Base-by-base conservation (phyloP, 2,888 invertebrate species). In the Sicus ferrugineus region DNA sequence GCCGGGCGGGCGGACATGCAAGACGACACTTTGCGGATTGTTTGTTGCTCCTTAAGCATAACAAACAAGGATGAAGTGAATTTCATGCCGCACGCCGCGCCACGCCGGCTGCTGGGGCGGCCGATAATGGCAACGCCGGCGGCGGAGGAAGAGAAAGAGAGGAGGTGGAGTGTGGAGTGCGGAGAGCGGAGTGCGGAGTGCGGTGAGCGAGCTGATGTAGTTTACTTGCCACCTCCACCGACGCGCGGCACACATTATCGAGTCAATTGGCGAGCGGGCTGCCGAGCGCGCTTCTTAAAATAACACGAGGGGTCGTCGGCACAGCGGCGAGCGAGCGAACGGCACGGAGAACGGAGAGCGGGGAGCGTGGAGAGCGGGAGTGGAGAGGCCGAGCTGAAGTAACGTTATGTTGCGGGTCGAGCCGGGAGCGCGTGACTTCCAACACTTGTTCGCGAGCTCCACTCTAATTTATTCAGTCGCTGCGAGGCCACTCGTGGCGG, bases 41-140 rank as follows among this genome's bases (percentile, higher is more conserved):
- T 83, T 83, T 80, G 78, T 77, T 77, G 78, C 79, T 77, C 79
- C 80, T 80, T 81, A 80, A 82, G 83, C 83, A 83, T 82, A 82
- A 82, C 81, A 83, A 82, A 83, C 80, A 83, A 77, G 83, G 78
- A 82, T 83, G 80, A 74, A 82, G 78, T 79, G 78, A 81, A 79
- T 82, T 78, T 75, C 50, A 42, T 42, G 64, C 54, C 48, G 11
- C 48, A 64, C 64, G 70, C 21, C 34, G 42, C 38, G 50, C n/a
- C 46, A 19, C 42, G 34, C 50, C 54, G 21, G 66, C 34, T 28
- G 38, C 38, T 21, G 19, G n/a, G n/a, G n/a, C n/a, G n/a, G n/a
- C n/a, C n/a, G n/a, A n/a, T n/a, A n/a, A n/a, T n/a, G n/a, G n/a
- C n/a, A n/a, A 46, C 19, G 14, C 46, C 46, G 46, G 3, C n/a